A percentile compares a stretch with the other conserved stretches of the same genome.
Conservation (phyloP, 2,888 invertebrate species). For the Vesta saturnalis region DNA sequence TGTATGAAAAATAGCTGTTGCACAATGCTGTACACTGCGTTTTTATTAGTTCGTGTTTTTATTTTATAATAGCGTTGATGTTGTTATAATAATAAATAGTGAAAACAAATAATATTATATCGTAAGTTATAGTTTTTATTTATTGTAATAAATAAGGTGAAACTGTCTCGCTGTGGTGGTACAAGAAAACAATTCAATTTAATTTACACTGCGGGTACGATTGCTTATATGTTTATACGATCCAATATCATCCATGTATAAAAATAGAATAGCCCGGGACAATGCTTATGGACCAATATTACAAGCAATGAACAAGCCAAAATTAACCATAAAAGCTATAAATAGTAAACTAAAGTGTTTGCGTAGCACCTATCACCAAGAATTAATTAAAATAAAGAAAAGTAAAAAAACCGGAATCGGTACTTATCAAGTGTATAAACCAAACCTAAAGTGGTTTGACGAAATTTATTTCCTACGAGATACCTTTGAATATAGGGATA, state of each 20-base stretch:
- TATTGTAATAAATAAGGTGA: not conserved
- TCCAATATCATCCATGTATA: not conserved
- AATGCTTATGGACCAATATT: not conserved
- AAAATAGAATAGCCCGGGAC: not conserved
- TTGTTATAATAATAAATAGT: too few relatives aligned
- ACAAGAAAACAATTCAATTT: not conserved
- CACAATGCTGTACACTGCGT: too few relatives aligned
- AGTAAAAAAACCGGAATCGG: not conserved
- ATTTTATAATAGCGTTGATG: too few relatives aligned
- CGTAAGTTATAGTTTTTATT: too few relatives aligned
- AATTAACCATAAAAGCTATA: not conserved
- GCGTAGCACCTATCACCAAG: too few relatives aligned
- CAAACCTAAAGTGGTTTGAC: not conserved
- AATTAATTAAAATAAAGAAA: not conserved
- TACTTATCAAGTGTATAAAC: not conserved
- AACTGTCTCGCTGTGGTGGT: not conserved
- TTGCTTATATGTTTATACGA: not conserved
- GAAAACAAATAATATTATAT: too few relatives aligned
- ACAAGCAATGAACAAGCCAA: not conserved
- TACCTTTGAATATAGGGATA: not conserved
- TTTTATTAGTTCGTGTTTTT: too few relatives aligned
- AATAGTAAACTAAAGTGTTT: not conserved
- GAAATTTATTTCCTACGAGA: too few relatives aligned
- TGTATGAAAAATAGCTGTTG: too few relatives aligned
- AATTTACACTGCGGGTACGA: not conserved